Evolutionary conservation across 2,888 invertebrate genomes (phyloP).

Genomic region (Desoria tigrina): DNA sequence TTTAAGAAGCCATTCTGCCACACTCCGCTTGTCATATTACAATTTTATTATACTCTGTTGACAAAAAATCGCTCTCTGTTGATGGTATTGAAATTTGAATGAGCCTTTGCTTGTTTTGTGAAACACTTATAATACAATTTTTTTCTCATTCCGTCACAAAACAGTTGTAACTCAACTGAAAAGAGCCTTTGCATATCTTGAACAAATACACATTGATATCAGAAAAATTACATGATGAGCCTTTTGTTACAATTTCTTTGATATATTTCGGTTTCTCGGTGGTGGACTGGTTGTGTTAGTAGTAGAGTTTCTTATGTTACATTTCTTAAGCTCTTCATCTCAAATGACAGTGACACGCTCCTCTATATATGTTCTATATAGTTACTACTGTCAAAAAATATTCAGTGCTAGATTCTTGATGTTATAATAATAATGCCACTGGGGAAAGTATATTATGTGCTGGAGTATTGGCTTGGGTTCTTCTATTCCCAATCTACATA

Average conservation of each 20-base stretch:
- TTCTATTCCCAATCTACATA: constrained; percentile 3
- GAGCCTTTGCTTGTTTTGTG: neutral
- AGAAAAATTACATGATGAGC: constrained; percentile 7
- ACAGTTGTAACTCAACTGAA: no score
- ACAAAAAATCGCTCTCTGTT: no score
- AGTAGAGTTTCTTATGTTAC: no score
- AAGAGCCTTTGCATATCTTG: neutral
- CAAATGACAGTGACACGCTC: constrained; percentile 49
- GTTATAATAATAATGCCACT: no score
- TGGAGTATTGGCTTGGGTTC: no score
- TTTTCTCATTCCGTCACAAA: no score
- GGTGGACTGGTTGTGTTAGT: no score
- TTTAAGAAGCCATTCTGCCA: neutral
- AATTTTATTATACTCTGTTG: constrained; percentile 14
- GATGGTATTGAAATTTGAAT: constrained; percentile 9
- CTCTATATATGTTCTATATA: constrained; percentile 33
- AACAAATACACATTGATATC: neutral
- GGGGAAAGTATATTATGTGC: no score
- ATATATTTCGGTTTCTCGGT: neutral
- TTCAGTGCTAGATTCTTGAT: no score
- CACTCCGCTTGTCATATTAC: neutral
- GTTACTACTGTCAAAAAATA: no score
- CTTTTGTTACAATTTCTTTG: neutral
- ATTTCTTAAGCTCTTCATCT: constrained; percentile 15
- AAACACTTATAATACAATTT: neutral